Conservation (phyloP, 92 coral and sea anemone species). For the Zoanthus solanderi region DNA sequence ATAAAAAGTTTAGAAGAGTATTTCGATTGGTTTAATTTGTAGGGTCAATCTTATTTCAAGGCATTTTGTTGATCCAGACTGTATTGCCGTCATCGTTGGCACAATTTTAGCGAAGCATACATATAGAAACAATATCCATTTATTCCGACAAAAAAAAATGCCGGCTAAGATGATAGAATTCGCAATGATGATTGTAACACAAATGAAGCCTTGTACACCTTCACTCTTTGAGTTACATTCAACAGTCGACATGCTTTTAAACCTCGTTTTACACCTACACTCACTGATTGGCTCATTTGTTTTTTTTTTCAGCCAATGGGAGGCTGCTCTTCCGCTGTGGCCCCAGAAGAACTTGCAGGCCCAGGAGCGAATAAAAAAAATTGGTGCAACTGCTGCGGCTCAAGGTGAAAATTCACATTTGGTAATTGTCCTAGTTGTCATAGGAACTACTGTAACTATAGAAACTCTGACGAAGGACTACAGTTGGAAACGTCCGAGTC, state of each 20-base stretch:
- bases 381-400: conserved; percentile 82
- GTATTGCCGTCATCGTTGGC: too few species aligned
- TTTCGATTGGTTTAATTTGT: too few species aligned
- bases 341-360: conserved; percentile 81
- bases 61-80: too few species aligned
- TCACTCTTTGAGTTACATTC: not conserved
- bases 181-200: not conserved
- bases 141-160: too few species aligned
- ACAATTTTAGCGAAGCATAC: too few species aligned
- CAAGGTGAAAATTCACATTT: conserved; percentile 56
- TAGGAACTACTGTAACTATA: not conserved
- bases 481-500: too few species aligned
- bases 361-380: conserved; percentile 65
- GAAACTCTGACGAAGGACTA: not conserved
- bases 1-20: too few species aligned
- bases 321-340: conserved; percentile 88
- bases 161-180: too few species aligned
- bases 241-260: not conserved
- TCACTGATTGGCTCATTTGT: conserved; percentile 7
- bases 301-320: conserved; percentile 78
- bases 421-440: not conserved
- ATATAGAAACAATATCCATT: too few species aligned
- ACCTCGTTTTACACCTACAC: not conserved
- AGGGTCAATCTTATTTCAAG: too few species aligned
- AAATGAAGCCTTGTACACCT: not conserved